Base-by-base conservation (phyloP, 2,888 invertebrate genomes). In the Acleris holmiana region DNA sequence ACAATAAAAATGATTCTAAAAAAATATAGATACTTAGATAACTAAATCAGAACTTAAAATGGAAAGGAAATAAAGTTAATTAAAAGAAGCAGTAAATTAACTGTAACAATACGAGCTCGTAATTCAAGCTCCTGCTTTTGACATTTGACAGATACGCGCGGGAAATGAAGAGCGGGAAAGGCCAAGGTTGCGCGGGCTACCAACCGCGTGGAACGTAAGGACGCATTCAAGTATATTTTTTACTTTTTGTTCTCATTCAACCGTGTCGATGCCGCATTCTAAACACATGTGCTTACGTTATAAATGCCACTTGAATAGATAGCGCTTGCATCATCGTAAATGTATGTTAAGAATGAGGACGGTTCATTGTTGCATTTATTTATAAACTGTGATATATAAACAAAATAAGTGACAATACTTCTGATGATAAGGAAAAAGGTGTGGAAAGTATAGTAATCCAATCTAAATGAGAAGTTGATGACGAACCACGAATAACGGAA, bases 221-320 rank as follows among this genome's bases (percentile, higher is more conserved):
- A 69, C 69, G 69, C 71, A 64, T 73, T 73, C 70, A 62, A 68
- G 67, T 69, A 49, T 55, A 51, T 29, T 73, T 73, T 74, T 74
- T 75, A 70, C 76, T 76, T 75, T 78, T 78, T 78, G 75, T 77
- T 76, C 73, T 76, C 77, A 77, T 75, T 76, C 75, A 69, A 66
- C 69, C 68, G 71, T 71, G 35, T 70, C 69, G 71, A 70, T 44
- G 50, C 41, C n/a, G 51, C 72, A 67, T 67, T 41, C 53, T 19
- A 60, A 76, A 78, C 80, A 78, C 80, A 78, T 71, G 69, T 55
- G 68, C 61, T 71, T 69, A 71, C 72, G 75, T 71, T 73, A 35
- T 40, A 46, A 51, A 35, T 25, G 19, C 61, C 25, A 48, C 44
- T 51, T 46, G 17, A 56, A 35, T 46, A 57, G 47, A 23, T 19